Evolutionary conservation across 2,797 vertebrate genomes (phyloP), one percentile per base, ranked within the genome.

Genomic region (Erpetoichthys calabaricus): DNA sequence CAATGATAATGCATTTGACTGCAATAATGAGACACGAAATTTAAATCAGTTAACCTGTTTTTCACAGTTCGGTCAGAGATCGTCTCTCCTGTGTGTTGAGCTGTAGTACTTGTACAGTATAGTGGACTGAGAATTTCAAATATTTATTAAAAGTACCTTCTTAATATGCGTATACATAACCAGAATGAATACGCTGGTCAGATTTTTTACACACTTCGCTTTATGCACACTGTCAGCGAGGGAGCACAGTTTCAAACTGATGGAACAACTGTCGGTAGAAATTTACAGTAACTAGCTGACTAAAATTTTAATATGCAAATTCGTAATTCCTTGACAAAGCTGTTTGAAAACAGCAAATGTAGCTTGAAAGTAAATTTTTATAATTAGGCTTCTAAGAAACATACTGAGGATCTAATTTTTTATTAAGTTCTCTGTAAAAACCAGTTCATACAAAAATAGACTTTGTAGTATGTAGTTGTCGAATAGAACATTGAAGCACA

Each of bases 61-160:
- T 65, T 67, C 72, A 67, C 67, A 65, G 64, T 64, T 64, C 77
- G 75, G 67, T 76, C 68, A 57, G 66, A 78, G 74, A 75, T 73
- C 64, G 80, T 75, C 76, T 78, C 76, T 71, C 71, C 70, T 65
- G 81, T 79, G 78, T 83, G 68, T 77, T 70, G 65, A 76, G 91
- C 89, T 92, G 85, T 75, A 91, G 78, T 82, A 80, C 75, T 79
- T 94, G 91, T 92, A 93, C 76, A 91, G 90, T 90, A 93, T 76
- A 91, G 90, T 90, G 83, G 80, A 86, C 82, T 72, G 76, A 89
- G 82, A 90, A 80, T 77, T 74, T 73, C 79, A 82, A 78, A 73
- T 94, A 95, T 98, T 96, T 96, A 95, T 97, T 98, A 73, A 88
- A 83, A 77, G 68, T 75, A 25, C 25, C 25, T 25, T 25, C 25